Percentiles rank a stretch among this genome's conserved stretches.
Evolutionary conservation across 2,113 vertebrate species (phyloP).

Genomic region (Callorhinus ursinus): DNA sequence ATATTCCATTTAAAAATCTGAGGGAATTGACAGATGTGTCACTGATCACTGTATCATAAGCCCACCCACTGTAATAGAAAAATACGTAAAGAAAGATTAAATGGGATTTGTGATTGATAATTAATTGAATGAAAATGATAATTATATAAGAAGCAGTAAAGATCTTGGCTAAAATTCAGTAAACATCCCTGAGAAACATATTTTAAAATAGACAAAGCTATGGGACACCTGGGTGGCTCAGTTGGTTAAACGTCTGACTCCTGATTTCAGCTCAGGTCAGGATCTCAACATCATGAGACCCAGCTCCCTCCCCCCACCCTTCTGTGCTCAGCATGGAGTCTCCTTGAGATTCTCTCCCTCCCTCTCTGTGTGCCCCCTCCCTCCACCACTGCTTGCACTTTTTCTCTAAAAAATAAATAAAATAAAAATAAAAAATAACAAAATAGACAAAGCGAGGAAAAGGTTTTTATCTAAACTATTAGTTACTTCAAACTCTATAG

Average conservation of each 20-base stretch:
- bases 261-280: background rate
- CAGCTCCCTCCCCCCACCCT: too few species aligned
- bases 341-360: background rate
- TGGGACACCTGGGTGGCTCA: background rate
- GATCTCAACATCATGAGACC: background rate
- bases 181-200: background rate
- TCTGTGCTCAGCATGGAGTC: background rate
- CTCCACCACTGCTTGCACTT: background rate
- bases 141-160: background rate
- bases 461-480: background rate
- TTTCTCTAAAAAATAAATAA: background rate
- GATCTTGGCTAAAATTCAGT: background rate
- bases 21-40: background rate
- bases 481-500: background rate
- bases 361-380: background rate
- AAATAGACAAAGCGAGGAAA: background rate
- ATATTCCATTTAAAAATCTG: background rate
- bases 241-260: background rate
- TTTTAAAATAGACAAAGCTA: background rate
- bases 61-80: background rate
- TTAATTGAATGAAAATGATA: slow-evolving; percentile 1
- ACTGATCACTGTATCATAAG: background rate
- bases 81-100: background rate
- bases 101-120: background rate
- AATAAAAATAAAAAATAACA: background rate